A percentile compares a stretch with the other conserved stretches of the same genome.
Evolutionary conservation across 2,113 vertebrate species (phyloP).

Genomic region (Ceuthmochares aereus): DNA sequence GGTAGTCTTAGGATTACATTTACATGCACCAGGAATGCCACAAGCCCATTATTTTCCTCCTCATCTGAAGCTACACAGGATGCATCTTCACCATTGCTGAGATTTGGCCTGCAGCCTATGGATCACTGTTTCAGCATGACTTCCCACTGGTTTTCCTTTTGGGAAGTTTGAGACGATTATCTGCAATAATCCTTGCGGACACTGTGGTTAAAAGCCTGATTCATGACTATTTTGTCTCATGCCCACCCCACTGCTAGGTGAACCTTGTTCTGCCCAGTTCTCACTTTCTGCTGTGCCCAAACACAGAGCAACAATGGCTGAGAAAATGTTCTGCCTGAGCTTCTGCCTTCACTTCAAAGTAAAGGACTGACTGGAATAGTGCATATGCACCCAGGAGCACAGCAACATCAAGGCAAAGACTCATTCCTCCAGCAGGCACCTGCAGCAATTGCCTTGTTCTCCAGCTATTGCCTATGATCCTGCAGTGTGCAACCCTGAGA

Average conservation of each 20-base stretch:
- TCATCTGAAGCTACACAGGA: neutral
- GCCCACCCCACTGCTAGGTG: neutral
- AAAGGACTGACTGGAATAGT: neutral
- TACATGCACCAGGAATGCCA: neutral
- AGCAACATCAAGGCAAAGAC: neutral
- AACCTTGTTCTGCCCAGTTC: neutral
- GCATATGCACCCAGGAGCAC: fast-evolving
- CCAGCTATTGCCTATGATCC: fast-evolving
- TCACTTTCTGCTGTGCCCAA: neutral
- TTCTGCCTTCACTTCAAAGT: neutral
- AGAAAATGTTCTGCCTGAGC: neutral
- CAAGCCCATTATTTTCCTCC: neutral
- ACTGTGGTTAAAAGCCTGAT: neutral
- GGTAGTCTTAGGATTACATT: neutral
- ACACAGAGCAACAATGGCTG: neutral
- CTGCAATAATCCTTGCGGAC: neutral
- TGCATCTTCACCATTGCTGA: neutral
- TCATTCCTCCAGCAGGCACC: neutral
- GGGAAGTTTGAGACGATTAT: neutral
- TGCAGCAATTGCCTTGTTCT: neutral
- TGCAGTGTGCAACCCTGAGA: neutral
- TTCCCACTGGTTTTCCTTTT: neutral
- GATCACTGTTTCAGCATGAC: neutral
- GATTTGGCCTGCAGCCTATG: neutral
- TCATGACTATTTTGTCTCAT: neutral